These are phyloP conservation scores for Bufo bufo DNA, from an alignment of 2,113 vertebrate species.

Conservation along the genomic window DNA sequence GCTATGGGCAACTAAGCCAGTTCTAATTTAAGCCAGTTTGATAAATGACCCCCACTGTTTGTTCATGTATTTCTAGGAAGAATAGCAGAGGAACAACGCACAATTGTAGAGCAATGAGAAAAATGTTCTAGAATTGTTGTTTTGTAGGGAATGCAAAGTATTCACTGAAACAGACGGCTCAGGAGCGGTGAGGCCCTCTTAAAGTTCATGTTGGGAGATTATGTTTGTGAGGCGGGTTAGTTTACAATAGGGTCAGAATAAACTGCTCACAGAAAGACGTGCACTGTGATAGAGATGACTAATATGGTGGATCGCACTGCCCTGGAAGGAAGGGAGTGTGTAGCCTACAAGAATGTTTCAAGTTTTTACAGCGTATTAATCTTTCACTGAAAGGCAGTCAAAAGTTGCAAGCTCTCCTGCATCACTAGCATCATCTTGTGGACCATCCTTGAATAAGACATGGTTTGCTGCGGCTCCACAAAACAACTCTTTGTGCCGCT, in stretches of 20 bases:
- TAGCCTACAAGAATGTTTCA: neutral
- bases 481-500: neutral
- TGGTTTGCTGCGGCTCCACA: neutral
- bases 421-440: slow-evolving; percentile 31
- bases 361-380: neutral
- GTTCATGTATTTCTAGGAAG: too few relatives aligned
- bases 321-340: neutral
- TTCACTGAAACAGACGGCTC: too few relatives aligned
- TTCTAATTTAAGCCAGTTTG: too few relatives aligned
- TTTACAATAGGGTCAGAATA: neutral
- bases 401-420: neutral
- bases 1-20: too few relatives aligned
- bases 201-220: too few relatives aligned
- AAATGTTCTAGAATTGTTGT: too few relatives aligned
- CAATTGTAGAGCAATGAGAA: too few relatives aligned
- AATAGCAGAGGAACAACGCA: too few relatives aligned
- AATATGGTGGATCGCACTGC: neutral
- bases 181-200: too few relatives aligned
- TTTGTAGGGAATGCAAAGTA: too few relatives aligned
- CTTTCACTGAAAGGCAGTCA: slow-evolving; percentile 3
- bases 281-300: neutral
- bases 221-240: neutral
- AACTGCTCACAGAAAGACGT: neutral
- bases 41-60: too few relatives aligned
- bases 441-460: slow-evolving; percentile 5